Evolutionary conservation across 2,113 vertebrate species (phyloP).

Genomic region (Strix aluco): DNA sequence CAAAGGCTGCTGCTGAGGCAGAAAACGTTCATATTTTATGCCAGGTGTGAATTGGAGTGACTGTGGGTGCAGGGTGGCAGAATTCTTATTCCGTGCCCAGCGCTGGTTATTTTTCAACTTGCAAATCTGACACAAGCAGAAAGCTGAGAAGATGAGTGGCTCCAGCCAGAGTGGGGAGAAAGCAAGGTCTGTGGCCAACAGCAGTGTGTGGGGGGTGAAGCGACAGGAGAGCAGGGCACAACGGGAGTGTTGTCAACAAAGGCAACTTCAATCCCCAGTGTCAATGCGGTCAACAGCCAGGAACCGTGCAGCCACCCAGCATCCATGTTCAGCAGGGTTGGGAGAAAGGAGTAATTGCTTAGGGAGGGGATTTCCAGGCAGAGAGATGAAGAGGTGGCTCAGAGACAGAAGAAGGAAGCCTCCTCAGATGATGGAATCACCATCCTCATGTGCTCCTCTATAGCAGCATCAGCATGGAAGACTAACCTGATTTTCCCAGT

Average conservation of each 20-base stretch:
- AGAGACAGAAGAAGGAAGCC: background rate
- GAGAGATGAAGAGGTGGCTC: background rate
- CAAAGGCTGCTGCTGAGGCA: background rate
- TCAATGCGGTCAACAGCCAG: fast-evolving
- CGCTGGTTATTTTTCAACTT: background rate
- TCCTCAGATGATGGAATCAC: background rate
- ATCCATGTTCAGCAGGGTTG: background rate
- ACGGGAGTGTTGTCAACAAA: fast-evolving
- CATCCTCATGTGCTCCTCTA: background rate
- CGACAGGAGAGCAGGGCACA: background rate
- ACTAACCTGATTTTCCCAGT: background rate
- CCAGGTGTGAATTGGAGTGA: background rate
- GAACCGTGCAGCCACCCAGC: background rate
- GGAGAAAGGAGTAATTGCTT: background rate
- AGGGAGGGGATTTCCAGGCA: background rate
- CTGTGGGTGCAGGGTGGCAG: background rate
- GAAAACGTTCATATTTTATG: background rate
- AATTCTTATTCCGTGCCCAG: background rate
- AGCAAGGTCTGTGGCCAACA: background rate
- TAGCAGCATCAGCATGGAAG: background rate
- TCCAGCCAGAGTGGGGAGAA: background rate
- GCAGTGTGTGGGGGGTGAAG: background rate
- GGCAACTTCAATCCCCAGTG: fast-evolving
- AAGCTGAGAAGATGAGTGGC: fast-evolving
- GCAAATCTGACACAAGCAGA: background rate